These are phyloP conservation scores for Ceratosolen fusciceps DNA, from an alignment of 1,140 invertebrate species.

Conservation along the genomic window DNA sequence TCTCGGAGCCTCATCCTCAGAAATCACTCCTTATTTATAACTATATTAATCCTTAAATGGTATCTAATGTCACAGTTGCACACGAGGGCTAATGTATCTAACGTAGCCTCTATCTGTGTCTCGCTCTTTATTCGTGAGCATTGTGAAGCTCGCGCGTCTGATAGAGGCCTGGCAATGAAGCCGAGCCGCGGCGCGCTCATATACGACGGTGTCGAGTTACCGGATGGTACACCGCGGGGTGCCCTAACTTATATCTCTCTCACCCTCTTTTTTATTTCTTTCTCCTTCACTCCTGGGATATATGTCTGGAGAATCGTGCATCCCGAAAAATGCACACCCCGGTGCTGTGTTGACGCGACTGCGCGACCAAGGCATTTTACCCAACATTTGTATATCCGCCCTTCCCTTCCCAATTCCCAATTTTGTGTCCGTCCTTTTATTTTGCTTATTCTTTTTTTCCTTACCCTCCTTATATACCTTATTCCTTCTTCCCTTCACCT, in stretches of 20 bases:
- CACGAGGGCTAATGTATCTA: constrained; percentile 64
- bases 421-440: neutral
- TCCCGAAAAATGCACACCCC: constrained; percentile 46
- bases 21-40: constrained; percentile 70
- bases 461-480: too few relatives aligned
- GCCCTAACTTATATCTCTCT: constrained; percentile 68
- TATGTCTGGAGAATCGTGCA: neutral
- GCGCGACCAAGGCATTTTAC: constrained; percentile 65
- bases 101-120: constrained; percentile 59
- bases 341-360: constrained; percentile 50
- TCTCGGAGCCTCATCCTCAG: constrained; percentile 39
- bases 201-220: constrained; percentile 70
- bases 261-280: constrained; percentile 27
- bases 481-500: neutral
- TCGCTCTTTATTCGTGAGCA: constrained; percentile 60
- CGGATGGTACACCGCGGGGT: constrained; percentile 71
- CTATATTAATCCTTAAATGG: constrained; percentile 73
- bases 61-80: constrained; percentile 70
- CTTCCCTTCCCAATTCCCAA: neutral
- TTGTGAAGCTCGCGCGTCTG: constrained; percentile 69
- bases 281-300: neutral
- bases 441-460: neutral
- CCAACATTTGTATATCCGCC: constrained; percentile 66
- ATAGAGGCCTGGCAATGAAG: constrained; percentile 65
- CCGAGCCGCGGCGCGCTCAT: constrained; percentile 61